Evolutionary conservation across 2,888 invertebrate genomes (phyloP).

Genomic region (Lacanobia oleracea): DNA sequence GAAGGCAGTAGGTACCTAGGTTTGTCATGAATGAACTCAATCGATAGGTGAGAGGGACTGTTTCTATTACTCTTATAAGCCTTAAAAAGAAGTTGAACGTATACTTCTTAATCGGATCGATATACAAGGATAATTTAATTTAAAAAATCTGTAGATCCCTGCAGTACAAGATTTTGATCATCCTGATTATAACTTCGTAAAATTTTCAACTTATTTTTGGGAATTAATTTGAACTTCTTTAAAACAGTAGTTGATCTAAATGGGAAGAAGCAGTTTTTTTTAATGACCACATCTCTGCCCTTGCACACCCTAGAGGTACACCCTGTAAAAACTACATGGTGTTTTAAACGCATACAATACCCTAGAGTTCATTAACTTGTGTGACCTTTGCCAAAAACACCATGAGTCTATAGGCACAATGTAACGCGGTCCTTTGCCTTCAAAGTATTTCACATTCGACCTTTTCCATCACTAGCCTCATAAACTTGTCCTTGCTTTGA

Average conservation of each 20-base stretch:
- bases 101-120: no score
- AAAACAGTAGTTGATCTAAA: no score
- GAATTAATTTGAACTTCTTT: no score
- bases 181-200: no score
- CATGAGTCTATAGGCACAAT: constrained; percentile 24
- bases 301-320: no score
- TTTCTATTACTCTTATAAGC: neutral
- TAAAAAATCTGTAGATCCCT: no score
- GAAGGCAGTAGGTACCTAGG: neutral
- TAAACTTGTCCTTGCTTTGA: constrained; percentile 36
- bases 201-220: no score
- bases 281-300: no score
- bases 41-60: neutral
- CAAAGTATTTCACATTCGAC: constrained; percentile 12
- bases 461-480: constrained; percentile 26
- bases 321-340: neutral
- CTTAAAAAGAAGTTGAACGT: neutral
- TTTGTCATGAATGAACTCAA: constrained; percentile 24
- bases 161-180: no score
- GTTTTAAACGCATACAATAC: neutral
- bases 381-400: constrained; percentile 37
- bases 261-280: no score
- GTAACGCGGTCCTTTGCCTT: constrained; percentile 33
- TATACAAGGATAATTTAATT: no score
- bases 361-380: constrained; percentile 18